Percentiles rank a stretch among this genome's conserved stretches.
phyloP scores from a whole-genome alignment of 2,113 vertebrate species.

The Lichenostomus cassidix region DNA sequence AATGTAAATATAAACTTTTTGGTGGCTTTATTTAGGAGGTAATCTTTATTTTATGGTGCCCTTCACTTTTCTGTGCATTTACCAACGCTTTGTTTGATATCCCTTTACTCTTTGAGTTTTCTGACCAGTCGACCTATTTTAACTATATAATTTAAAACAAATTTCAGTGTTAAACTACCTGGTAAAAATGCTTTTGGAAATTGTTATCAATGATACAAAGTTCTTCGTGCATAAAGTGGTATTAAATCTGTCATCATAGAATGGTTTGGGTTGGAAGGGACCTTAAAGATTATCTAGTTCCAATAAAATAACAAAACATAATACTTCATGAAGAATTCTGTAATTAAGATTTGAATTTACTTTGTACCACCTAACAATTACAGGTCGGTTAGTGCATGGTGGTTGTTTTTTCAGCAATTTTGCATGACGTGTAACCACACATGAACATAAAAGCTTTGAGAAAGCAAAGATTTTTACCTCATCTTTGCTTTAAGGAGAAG shows the following conservation, averaged over 20 bases:
- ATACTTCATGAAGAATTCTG: not conserved
- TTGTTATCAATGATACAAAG: not conserved
- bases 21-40: not conserved
- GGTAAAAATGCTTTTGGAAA: not conserved
- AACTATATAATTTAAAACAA: not conserved
- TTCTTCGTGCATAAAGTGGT: not conserved
- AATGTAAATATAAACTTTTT: not conserved
- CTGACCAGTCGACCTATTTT: not conserved
- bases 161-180: not conserved
- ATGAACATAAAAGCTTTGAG: not conserved
- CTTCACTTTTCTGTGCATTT: not conserved
- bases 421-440: not conserved
- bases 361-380: not conserved
- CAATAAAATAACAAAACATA: too few species aligned
- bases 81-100: not conserved
- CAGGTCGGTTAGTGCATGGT: constrained; percentile 6
- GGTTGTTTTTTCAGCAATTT: not conserved
- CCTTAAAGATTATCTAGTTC: not conserved
- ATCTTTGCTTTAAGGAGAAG: not conserved
- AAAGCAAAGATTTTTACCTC: not conserved
- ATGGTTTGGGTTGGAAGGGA: not conserved
- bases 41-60: not conserved
- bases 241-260: not conserved
- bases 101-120: not conserved
- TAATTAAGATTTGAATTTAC: not conserved